Evolutionary conservation across 1,140 invertebrate genomes (phyloP).

Genomic region (Hylaeus volcanicus): DNA sequence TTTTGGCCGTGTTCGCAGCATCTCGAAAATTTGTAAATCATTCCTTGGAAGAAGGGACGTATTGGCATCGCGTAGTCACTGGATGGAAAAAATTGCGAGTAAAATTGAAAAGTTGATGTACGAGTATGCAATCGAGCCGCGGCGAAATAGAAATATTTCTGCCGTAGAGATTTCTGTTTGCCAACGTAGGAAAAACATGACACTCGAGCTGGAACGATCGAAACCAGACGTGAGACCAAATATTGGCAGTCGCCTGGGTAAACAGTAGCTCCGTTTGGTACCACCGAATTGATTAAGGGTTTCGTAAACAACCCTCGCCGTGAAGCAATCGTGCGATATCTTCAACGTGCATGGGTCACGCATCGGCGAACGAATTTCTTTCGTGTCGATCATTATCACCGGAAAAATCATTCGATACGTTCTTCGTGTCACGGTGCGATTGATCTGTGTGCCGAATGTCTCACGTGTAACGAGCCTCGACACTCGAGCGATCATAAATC

Average conservation of each 20-base stretch:
- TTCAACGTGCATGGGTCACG: slow-evolving; percentile 6
- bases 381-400: not conserved
- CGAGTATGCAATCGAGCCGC: too few species aligned
- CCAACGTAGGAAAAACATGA: slow-evolving; percentile 12
- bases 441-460: not conserved
- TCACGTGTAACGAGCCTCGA: not conserved
- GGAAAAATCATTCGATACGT: not conserved
- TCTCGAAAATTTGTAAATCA: not conserved
- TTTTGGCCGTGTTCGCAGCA: slow-evolving; percentile 20
- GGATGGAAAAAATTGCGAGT: too few species aligned
- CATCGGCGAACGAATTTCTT: not conserved
- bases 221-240: slow-evolving; percentile 29
- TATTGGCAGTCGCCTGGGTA: slow-evolving; percentile 33
- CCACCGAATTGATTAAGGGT: slow-evolving; percentile 45
- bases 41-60: too few species aligned
- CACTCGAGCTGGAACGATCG: slow-evolving; percentile 4
- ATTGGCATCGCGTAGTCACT: too few species aligned
- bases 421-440: not conserved
- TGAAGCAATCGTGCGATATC: slow-evolving; percentile 15
- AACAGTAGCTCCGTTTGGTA: slow-evolving; percentile 36
- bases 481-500: not conserved
- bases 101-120: not conserved
- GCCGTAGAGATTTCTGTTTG: not conserved
- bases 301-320: slow-evolving; percentile 42
- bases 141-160: not conserved